phyloP scores from a whole-genome alignment of 64 coral and sea anemone species.

The Orbicella faveolata region DNA sequence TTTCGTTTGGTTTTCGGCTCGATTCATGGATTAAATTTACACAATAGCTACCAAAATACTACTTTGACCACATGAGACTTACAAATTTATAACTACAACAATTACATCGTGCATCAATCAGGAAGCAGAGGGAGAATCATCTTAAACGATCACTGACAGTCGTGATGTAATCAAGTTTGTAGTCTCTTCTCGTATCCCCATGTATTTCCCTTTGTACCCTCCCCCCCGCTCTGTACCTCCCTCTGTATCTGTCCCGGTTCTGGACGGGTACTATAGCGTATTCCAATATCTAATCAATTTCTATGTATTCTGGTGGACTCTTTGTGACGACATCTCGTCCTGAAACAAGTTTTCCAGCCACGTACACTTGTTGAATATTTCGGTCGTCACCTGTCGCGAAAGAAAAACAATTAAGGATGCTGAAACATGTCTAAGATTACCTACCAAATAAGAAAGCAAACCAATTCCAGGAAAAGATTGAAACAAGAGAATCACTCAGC shows the following conservation, averaged over 20 bases:
- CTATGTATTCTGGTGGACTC: not conserved
- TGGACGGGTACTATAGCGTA: not conserved
- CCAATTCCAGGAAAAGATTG: not conserved
- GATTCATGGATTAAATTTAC: no score
- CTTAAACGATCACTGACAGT: no score
- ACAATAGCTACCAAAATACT: not conserved
- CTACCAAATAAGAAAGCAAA: no score
- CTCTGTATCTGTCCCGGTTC: not conserved
- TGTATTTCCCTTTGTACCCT: no score
- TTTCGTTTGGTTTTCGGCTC: no score
- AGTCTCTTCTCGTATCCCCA: no score
- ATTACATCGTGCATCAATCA: no score
- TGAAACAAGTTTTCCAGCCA: constrained; percentile 41
- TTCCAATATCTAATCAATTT: not conserved
- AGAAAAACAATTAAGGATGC: not conserved
- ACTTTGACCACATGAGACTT: not conserved
- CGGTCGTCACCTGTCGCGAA: constrained; percentile 46
- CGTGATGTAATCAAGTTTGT: no score
- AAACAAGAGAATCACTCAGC: not conserved
- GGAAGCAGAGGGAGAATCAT: no score
- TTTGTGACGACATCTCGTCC: not conserved
- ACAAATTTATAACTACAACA: not conserved
- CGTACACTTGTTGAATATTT: constrained; percentile 60
- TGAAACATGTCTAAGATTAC: not conserved
- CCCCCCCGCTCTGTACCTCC: not conserved